Evolutionary conservation across 2,888 invertebrate genomes (phyloP), one percentile per base, ranked within the genome.

Genomic region (Rhynchonema sp.): DNA sequence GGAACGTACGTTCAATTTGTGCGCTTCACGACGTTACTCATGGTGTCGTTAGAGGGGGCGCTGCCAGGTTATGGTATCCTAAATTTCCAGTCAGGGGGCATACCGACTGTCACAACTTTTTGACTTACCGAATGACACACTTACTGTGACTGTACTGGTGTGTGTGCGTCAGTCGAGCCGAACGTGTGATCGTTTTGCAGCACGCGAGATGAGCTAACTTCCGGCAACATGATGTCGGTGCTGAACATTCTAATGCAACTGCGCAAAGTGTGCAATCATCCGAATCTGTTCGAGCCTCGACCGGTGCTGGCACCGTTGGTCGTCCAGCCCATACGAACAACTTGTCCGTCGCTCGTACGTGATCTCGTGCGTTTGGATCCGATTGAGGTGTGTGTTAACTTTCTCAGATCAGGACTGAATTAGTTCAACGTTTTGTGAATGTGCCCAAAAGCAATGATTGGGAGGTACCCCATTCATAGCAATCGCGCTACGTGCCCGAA

Each of bases 191-290:
- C n/a, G 9, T 49, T 49, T 13, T 49, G 65, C 55, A 90, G 90
- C 74, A 98, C 98, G 57, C 84, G 82, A 73, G 92, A 94, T 79
- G 90, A 89, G 13, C 79, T 98, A 67, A 84, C 86, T 27, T 82
- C 85, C 60, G 98, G 98, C 60, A 94, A 90, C 78, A 81, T 92
- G 72, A 78, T 94, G 64, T 88, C 88, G 76, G 92, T 94, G 13
- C 88, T 94, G 72, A 92, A 92, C 77, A 86, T 94, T 66, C 79
- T 94, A 63, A 94, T 94, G 92, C 92, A 94, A 77, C 79, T 94
- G 72, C 81, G 94, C 60, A 94, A 94, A 80, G 90, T 91, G 66
- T 94, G 94, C 79, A 94, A 94, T 78, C 94, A 94, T 79, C 94
- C 94, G 23, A 91, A 94, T 79, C 81, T 94, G 72, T 94, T 94